These are phyloP conservation scores for Embidobia sp. DNA, from an alignment of 2,888 invertebrate genomes.

Conservation along the genomic window DNA sequence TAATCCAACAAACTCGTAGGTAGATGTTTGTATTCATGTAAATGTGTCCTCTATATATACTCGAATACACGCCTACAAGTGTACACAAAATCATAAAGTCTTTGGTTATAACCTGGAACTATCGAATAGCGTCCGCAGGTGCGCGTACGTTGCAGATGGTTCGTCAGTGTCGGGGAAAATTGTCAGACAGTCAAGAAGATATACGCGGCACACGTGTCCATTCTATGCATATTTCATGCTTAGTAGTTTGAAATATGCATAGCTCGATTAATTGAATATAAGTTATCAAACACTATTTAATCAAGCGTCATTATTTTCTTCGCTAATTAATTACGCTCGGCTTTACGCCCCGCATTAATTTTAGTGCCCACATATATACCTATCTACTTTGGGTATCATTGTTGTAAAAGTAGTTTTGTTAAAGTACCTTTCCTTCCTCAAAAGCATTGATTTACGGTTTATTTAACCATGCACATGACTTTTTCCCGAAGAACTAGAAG, in stretches of 20 bases:
- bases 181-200: constrained; percentile 69
- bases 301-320: constrained; percentile 29
- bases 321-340: constrained; percentile 19
- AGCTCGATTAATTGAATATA: constrained; percentile 40
- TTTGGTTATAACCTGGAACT: constrained; percentile 68
- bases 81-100: constrained; percentile 46
- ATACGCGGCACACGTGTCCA: constrained; percentile 58
- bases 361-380: not conserved
- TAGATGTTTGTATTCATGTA: not conserved
- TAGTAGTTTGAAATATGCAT: constrained; percentile 48
- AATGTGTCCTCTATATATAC: too few species aligned
- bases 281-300: constrained; percentile 29
- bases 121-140: constrained; percentile 75
- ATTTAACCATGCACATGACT: too few species aligned
- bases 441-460: too few species aligned
- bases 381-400: not conserved
- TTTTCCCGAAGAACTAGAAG: too few species aligned
- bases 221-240: constrained; percentile 55
- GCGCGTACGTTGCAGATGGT: constrained; percentile 73
- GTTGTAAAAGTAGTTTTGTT: too few species aligned
- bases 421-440: too few species aligned
- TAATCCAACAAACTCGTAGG: not conserved
- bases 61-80: not conserved
- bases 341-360: constrained; percentile 10
- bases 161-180: constrained; percentile 75